phyloP scores from a whole-genome alignment of 23 tunicate species.

The Pegea sp. region DNA sequence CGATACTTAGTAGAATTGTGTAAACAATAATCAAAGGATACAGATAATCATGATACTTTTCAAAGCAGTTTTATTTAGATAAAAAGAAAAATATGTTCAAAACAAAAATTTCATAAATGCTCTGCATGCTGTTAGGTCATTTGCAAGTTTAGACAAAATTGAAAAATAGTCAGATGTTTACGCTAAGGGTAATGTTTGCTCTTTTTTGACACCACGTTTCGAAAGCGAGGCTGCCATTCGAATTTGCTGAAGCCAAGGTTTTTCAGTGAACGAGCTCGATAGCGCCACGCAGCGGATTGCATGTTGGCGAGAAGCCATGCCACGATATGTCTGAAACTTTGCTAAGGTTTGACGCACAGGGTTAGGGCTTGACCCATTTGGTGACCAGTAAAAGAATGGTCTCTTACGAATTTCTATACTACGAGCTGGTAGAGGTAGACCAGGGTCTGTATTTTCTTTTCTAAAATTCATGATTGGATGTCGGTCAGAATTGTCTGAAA shows the following conservation, averaged over 20 bases:
- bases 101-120: no score
- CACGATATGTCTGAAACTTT: slow-evolving; percentile 35
- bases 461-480: slow-evolving; percentile 1
- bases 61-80: no score
- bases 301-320: slow-evolving; percentile 32
- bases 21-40: no score
- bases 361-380: slow-evolving; percentile 8
- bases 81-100: no score
- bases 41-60: no score
- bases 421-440: slow-evolving; percentile 44
- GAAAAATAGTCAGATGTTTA: no score
- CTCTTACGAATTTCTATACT: slow-evolving; percentile 20
- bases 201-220: slow-evolving; percentile 35
- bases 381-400: slow-evolving; percentile 73
- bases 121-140: no score
- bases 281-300: slow-evolving; percentile 60
- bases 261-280: slow-evolving; percentile 50
- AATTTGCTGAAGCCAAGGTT: slow-evolving; percentile 64
- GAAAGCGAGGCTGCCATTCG: slow-evolving; percentile 50
- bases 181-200: no score
- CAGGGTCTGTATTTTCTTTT: slow-evolving; percentile 8
- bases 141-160: no score
- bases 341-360: slow-evolving; percentile 37
- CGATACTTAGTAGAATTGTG: no score
- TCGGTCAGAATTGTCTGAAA: neutral